Conservation (phyloP, 2,888 invertebrate species). For the Prosopocoilus inquinatus region DNA sequence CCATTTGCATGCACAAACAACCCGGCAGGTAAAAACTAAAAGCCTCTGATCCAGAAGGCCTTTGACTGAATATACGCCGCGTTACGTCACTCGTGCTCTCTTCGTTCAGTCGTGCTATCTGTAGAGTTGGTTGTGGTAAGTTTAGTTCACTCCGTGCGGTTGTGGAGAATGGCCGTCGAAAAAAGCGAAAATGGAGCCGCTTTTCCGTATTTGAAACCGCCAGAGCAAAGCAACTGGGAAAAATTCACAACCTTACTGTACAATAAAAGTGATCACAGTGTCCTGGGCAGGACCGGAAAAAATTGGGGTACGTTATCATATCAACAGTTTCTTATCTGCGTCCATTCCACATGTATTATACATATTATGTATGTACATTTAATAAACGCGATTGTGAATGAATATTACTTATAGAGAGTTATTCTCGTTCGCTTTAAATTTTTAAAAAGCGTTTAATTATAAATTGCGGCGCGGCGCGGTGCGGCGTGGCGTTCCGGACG, state of each 20-base stretch:
- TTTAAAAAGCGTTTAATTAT: no score
- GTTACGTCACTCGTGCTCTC: background rate
- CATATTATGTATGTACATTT: no score
- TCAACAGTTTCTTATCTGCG: background rate
- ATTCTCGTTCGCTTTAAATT: no score
- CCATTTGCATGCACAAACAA: background rate
- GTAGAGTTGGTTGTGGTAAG: slow-evolving; percentile 11
- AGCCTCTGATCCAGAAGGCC: no score
- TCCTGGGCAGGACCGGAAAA: slow-evolving; percentile 60
- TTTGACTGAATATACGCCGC: background rate
- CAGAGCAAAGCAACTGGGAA: slow-evolving; percentile 29
- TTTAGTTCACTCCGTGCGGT: background rate
- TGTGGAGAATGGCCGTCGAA: slow-evolving; percentile 27
- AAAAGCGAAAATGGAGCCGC: slow-evolving; percentile 34
- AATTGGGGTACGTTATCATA: slow-evolving; percentile 64
- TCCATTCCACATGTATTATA: no score
- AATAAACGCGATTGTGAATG: no score
- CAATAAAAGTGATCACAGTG: slow-evolving; percentile 60
- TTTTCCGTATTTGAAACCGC: slow-evolving; percentile 36
- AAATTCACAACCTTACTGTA: slow-evolving; percentile 42
- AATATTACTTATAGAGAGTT: no score
- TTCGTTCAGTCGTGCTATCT: slow-evolving; percentile 3
- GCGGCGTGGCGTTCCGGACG: no score
- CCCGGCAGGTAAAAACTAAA: background rate
- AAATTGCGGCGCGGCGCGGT: no score